phyloP scores from a whole-genome alignment of 2,113 vertebrate genomes.

The Silurus glanis region DNA sequence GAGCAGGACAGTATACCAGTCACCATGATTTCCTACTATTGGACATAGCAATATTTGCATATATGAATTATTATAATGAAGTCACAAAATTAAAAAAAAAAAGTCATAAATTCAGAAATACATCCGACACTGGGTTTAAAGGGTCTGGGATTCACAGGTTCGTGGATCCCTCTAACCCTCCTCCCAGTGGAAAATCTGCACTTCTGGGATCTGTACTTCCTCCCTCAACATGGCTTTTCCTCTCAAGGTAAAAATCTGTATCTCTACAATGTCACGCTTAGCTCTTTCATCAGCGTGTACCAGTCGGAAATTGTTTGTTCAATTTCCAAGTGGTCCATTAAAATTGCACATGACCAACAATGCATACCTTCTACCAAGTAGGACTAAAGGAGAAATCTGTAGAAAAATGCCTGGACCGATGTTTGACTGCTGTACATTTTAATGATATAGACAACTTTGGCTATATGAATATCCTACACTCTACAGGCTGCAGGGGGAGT shows the following conservation, averaged over 20 bases:
- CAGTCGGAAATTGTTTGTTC: not conserved
- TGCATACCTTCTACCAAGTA: not conserved
- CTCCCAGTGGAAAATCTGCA: not conserved
- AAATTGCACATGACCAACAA: not conserved
- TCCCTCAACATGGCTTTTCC: not conserved
- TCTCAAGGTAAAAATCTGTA: not conserved
- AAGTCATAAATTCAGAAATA: not conserved
- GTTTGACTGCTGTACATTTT: not conserved
- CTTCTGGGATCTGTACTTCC: not conserved
- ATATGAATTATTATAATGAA: not conserved
- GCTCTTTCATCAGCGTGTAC: not conserved
- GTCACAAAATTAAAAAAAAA: not conserved
- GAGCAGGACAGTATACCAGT: not conserved
- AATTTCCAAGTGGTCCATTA: not conserved
- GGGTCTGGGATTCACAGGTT: not conserved
- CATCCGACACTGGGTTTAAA: not conserved
- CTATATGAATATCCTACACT: not conserved
- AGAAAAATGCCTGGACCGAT: not conserved
- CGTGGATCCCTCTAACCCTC: not conserved
- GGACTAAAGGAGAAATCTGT: not conserved
- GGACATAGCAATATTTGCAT: not conserved
- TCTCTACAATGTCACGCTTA: not conserved
- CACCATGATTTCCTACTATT: not conserved
- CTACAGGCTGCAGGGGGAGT: not conserved
- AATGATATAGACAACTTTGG: not conserved